Percentiles rank a stretch among this genome's conserved stretches.
Conservation (phyloP, 2,113 vertebrate species). For the Sander lucioperca region DNA sequence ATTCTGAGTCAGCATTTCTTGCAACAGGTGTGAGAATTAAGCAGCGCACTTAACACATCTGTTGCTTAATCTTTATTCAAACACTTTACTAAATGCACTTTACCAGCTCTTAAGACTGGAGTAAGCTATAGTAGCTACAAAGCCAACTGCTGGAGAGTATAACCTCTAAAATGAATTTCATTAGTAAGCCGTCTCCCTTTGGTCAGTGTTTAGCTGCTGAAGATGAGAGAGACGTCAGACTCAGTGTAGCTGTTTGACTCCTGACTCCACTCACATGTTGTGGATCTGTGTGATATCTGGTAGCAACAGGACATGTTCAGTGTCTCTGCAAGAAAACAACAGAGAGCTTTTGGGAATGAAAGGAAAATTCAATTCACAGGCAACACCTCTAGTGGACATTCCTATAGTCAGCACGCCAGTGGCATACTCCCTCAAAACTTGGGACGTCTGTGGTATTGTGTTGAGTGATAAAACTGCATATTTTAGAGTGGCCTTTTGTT, state of each 20-base stretch:
- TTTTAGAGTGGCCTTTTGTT: no score
- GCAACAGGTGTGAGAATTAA: no score
- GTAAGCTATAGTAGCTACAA: neutral
- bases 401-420: no score
- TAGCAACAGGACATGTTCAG: conserved; percentile 57
- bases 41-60: no score
- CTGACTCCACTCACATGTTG: conserved; percentile 49
- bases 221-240: conserved; percentile 22
- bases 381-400: no score
- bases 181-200: neutral
- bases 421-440: no score
- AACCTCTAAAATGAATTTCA: neutral
- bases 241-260: neutral
- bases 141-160: neutral
- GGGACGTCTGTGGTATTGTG: no score
- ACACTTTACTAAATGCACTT: neutral
- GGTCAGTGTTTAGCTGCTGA: conserved; percentile 35
- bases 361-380: neutral
- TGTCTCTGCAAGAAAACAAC: conserved; percentile 18
- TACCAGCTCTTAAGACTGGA: neutral
- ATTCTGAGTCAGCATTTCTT: no score
- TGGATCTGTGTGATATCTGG: fast-evolving
- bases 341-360: neutral
- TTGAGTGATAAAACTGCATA: no score
- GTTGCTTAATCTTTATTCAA: neutral